Conservation (phyloP, 2,797 vertebrate genomes). For the Onychomys torridus region DNA sequence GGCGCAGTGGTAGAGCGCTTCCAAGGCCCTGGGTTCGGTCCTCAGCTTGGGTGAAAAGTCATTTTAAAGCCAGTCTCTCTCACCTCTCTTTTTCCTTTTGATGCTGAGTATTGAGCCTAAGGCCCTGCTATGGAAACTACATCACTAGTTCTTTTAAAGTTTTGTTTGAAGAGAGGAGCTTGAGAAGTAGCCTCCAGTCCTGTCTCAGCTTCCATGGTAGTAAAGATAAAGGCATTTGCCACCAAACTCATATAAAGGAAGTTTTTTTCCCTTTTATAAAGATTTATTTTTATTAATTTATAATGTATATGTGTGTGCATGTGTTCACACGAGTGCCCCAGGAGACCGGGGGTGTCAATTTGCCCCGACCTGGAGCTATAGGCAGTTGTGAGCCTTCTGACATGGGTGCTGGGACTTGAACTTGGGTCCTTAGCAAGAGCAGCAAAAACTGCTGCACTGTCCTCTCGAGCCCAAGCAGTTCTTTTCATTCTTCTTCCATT, state of each 20-base stretch:
- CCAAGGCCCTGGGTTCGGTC: no score
- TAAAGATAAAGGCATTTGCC: not conserved
- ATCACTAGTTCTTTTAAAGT: not conserved
- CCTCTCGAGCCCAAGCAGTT: not conserved
- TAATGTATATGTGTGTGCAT: not conserved
- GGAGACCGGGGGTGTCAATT: not conserved
- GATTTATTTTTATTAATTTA: not conserved
- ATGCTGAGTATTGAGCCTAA: not conserved
- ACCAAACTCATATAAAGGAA: not conserved
- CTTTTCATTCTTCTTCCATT: not conserved
- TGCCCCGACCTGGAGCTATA: not conserved
- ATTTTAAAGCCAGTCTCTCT: not conserved
- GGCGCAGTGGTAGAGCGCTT: no score
- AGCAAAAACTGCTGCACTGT: not conserved
- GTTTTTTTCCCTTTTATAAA: not conserved
- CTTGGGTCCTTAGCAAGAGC: not conserved
- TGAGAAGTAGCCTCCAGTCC: not conserved
- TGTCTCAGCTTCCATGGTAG: not conserved
- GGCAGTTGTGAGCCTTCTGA: not conserved
- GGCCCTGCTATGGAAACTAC: not conserved
- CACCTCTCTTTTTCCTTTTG: not conserved
- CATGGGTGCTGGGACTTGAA: not conserved
- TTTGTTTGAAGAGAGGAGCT: not conserved
- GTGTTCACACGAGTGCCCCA: not conserved
- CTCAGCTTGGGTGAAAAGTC: no score